Evolutionary conservation across 1,140 invertebrate genomes (phyloP), one percentile per base, ranked within the genome.

Genomic region (Rhysida immarginata): DNA sequence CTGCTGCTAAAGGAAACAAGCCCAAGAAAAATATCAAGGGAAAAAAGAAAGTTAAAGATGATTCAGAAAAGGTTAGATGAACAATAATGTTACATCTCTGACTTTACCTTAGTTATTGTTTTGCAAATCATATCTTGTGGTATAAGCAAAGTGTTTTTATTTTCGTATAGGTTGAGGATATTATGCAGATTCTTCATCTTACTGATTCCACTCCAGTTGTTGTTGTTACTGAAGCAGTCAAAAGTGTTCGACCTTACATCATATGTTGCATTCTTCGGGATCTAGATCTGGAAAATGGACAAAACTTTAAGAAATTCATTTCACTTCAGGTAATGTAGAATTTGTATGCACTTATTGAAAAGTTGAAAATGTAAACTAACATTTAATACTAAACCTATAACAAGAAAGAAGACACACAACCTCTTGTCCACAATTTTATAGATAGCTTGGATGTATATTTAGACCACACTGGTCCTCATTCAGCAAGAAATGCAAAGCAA

Each of bases 301-400:
- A 73, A 0, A 75, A 65, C 27, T 82, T 87, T 58, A 87, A 84
- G 63, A 81, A 81, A 66, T 88, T 89, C 61, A 84, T 89, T 58
- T 77, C 82, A 62, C 64, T 85, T 62, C 86, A 90, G 73, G 74
- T 74, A 68, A 62, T 50, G 21, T 26, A 45, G 59, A 61, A 26
- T 35, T 46, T 24, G 25, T n/a, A n/a, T n/a, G n/a, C n/a, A 26
- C 16, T 29, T 49, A 42, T 27, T 45, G 5, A n/a, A 41, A 45
- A 23, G 46, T 54, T n/a, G n/a, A n/a, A n/a, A n/a, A n/a, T n/a
- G n/a, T n/a, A n/a, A n/a, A n/a, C n/a, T n/a, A n/a, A n/a, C n/a
- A n/a, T n/a, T n/a, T n/a, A n/a, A n/a, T n/a, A n/a, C n/a, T n/a
- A n/a, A n/a, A n/a, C n/a, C n/a, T n/a, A n/a, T n/a, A n/a, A n/a